Conservation (phyloP, 2,888 invertebrate species). For the Erpobdella octoculata region DNA sequence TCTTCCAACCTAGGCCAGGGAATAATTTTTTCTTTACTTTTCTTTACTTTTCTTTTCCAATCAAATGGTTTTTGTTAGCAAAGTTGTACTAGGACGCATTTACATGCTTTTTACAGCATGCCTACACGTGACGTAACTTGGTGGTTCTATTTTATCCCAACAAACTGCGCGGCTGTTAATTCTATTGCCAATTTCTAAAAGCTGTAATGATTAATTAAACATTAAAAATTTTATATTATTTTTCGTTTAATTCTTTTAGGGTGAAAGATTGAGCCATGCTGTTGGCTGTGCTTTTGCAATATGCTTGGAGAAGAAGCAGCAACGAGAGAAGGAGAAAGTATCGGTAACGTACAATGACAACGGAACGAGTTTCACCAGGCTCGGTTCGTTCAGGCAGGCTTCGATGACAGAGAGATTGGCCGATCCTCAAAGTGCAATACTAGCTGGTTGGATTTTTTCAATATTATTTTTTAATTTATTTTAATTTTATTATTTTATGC, state of each 20-base stretch:
- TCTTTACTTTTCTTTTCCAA: too few relatives aligned
- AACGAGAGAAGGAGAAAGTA: constrained; percentile 79
- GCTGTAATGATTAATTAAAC: too few relatives aligned
- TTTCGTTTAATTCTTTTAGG: too few relatives aligned
- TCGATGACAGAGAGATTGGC: constrained; percentile 70
- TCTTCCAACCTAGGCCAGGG: too few relatives aligned
- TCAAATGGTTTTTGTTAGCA: too few relatives aligned
- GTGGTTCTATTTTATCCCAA: neutral
- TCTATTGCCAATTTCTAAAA: too few relatives aligned
- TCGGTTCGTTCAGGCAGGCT: constrained; percentile 76
- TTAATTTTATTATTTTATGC: neutral
- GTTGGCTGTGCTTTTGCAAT: constrained; percentile 99
- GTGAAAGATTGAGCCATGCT: constrained; percentile 93
- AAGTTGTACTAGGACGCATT: too few relatives aligned
- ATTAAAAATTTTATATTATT: too few relatives aligned
- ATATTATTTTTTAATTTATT: neutral
- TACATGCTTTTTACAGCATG: too few relatives aligned
- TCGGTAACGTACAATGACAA: constrained; percentile 50
- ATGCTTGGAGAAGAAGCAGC: constrained; percentile 92
- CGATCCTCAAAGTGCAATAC: constrained; percentile 59
- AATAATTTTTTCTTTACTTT: too few relatives aligned
- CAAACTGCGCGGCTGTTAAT: too few relatives aligned
- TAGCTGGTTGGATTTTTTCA: constrained; percentile 46
- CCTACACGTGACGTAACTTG: too few relatives aligned
- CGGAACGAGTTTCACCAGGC: constrained; percentile 74